These are phyloP conservation scores for Amphimallon solstitiale DNA, from an alignment of 2,888 invertebrate species.

Conservation along the genomic window DNA sequence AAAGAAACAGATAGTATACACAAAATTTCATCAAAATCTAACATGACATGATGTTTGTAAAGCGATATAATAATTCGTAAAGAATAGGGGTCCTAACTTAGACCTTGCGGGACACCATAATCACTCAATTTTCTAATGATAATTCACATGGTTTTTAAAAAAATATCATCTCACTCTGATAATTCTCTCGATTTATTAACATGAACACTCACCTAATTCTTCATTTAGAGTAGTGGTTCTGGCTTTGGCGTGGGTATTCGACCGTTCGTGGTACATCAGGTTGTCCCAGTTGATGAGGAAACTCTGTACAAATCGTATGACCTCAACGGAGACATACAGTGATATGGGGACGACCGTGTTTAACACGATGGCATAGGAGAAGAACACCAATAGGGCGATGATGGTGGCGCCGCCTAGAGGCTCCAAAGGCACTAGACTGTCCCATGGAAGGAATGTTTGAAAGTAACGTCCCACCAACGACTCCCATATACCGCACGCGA, in stretches of 20 bases:
- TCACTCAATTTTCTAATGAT: too few relatives aligned
- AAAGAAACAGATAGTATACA: too few relatives aligned
- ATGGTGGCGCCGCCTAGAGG: slow-evolving; percentile 86
- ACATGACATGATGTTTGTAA: too few relatives aligned
- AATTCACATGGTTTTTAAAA: not conserved
- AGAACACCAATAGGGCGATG: slow-evolving; percentile 96
- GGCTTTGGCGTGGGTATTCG: slow-evolving; percentile 92
- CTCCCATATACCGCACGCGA: slow-evolving; percentile 99
- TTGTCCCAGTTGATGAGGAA: slow-evolving; percentile 99
- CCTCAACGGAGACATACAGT: slow-evolving; percentile 95
- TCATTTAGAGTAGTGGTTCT: slow-evolving; percentile 98
- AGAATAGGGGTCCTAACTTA: too few relatives aligned
- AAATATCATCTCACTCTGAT: not conserved
- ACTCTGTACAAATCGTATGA: slow-evolving; percentile 97
- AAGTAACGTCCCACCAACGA: slow-evolving; percentile 91
- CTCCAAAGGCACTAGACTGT: slow-evolving; percentile 87
- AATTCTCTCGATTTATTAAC: not conserved
- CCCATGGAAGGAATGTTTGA: slow-evolving; percentile 93
- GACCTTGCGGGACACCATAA: too few relatives aligned
- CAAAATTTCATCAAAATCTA: too few relatives aligned
- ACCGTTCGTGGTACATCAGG: slow-evolving; percentile 94
- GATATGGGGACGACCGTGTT: slow-evolving; percentile 99
- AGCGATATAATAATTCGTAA: too few relatives aligned
- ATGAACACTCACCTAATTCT: slow-evolving; percentile 77
- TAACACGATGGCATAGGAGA: slow-evolving; percentile 98